Percentiles rank a stretch among this genome's conserved stretches.
These are phyloP conservation scores for Apantesis nais DNA, from an alignment of 2,888 invertebrate genomes.

Conservation along the genomic window DNA sequence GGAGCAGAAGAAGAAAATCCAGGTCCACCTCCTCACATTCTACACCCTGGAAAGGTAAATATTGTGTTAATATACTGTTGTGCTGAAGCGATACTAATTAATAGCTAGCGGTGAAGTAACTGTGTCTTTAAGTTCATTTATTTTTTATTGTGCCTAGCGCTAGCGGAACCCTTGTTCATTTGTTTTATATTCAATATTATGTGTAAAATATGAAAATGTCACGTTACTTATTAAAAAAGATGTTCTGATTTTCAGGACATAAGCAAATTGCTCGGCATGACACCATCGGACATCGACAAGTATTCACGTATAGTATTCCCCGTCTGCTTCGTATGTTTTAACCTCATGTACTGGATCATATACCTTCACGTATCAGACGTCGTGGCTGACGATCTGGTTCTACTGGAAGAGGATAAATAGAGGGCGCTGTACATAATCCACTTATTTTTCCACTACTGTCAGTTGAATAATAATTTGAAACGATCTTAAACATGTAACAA, in stretches of 20 bases:
- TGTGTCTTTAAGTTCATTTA: neutral
- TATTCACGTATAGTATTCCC: constrained; percentile 98
- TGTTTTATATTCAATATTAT: neutral
- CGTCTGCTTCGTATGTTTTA: constrained; percentile 98
- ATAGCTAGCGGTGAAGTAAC: constrained; percentile 16
- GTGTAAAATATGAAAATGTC: neutral
- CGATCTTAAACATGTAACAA: constrained; percentile 25
- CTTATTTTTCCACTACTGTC: constrained; percentile 69
- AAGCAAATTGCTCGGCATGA: constrained; percentile 94
- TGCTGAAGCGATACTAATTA: constrained; percentile 17
- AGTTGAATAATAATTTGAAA: constrained; percentile 75
- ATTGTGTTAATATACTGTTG: neutral
- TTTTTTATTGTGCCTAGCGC: constrained; percentile 8
- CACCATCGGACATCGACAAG: constrained; percentile 98
- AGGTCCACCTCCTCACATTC: constrained; percentile 88
- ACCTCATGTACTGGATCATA: constrained; percentile 98
- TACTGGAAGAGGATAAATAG: constrained; percentile 84
- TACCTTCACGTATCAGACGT: constrained; percentile 97
- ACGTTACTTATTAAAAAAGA: neutral
- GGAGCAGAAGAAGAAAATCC: constrained; percentile 60
- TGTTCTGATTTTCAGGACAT: constrained; percentile 86
- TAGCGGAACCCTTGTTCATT: constrained; percentile 3
- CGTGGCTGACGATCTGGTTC: constrained; percentile 94
- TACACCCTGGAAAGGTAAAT: constrained; percentile 65
- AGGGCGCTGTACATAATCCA: constrained; percentile 70